These are phyloP conservation scores for Trachelus tabidus DNA, from an alignment of 2,888 invertebrate genomes.

Conservation along the genomic window DNA sequence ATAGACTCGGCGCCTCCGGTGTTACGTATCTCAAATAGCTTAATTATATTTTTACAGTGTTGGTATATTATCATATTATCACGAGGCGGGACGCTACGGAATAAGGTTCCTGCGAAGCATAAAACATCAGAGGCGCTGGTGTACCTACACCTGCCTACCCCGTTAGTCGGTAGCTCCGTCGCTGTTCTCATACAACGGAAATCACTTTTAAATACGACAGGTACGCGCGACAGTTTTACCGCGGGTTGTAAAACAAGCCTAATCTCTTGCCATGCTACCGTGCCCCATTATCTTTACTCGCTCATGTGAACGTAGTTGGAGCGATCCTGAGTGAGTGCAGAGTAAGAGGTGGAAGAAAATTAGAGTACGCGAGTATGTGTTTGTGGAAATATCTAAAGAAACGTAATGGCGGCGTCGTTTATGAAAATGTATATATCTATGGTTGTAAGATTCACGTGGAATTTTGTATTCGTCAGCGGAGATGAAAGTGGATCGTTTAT, in stretches of 20 bases:
- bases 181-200: not conserved
- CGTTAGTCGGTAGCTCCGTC: not conserved
- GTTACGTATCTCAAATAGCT: conserved; percentile 23
- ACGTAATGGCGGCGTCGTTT: not conserved
- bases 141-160: not conserved
- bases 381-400: not conserved
- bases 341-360: not conserved
- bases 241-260: conserved; percentile 64
- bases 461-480: not conserved
- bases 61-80: conserved; percentile 21
- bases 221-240: conserved; percentile 63
- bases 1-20: conserved; percentile 22
- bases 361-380: not conserved
- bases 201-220: conserved; percentile 46
- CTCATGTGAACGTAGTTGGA: conserved; percentile 44
- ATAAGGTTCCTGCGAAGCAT: conserved; percentile 15
- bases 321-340: not conserved
- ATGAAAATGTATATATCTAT: not conserved
- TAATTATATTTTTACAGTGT: conserved; percentile 22
- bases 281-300: conserved; percentile 51
- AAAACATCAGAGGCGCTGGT: conserved; percentile 19
- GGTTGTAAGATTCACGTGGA: not conserved
- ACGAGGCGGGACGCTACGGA: conserved; percentile 1
- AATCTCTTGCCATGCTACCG: conserved; percentile 63
- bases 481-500: not conserved